A percentile compares a stretch with the other conserved stretches of the same genome.
Evolutionary conservation across 2,797 vertebrate species (phyloP).

Genomic region (Emydoidea blandingii): DNA sequence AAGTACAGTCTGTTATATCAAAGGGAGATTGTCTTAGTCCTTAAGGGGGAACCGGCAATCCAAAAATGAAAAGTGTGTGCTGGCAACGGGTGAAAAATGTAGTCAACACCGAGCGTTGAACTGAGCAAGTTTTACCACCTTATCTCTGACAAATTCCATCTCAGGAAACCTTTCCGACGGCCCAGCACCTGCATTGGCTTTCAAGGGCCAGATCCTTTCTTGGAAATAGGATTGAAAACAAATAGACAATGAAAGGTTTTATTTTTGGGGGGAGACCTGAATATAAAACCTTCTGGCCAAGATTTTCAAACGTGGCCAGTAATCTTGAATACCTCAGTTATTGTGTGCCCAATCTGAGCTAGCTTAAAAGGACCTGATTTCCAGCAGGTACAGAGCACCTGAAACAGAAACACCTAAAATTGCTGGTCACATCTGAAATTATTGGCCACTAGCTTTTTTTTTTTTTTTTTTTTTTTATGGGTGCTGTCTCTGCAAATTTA

Average conservation of each 20-base stretch:
- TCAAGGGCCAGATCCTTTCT: background rate
- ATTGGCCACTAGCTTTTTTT: too few relatives aligned
- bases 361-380: background rate
- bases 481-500: background rate
- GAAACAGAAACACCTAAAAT: background rate
- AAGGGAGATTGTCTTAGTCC: slow-evolving; percentile 79
- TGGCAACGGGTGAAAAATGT: slow-evolving; percentile 61
- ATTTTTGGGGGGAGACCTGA: too few relatives aligned
- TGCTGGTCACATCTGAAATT: background rate
- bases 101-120: slow-evolving; percentile 45
- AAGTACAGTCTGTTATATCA: slow-evolving; percentile 82
- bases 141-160: background rate
- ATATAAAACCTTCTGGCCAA: background rate
- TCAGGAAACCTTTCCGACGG: background rate
- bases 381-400: background rate
- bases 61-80: slow-evolving; percentile 72
- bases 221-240: background rate
- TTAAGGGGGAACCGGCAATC: slow-evolving; percentile 76
- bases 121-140: background rate
- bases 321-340: background rate
- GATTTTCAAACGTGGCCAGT: background rate
- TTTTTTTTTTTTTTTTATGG: too few relatives aligned
- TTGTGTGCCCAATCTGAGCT: background rate
- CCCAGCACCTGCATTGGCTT: background rate
- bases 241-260: background rate